Percentiles rank a stretch among this genome's conserved stretches.
These are phyloP conservation scores for Columba janthina DNA, from an alignment of 2,113 vertebrate genomes.

Conservation along the genomic window DNA sequence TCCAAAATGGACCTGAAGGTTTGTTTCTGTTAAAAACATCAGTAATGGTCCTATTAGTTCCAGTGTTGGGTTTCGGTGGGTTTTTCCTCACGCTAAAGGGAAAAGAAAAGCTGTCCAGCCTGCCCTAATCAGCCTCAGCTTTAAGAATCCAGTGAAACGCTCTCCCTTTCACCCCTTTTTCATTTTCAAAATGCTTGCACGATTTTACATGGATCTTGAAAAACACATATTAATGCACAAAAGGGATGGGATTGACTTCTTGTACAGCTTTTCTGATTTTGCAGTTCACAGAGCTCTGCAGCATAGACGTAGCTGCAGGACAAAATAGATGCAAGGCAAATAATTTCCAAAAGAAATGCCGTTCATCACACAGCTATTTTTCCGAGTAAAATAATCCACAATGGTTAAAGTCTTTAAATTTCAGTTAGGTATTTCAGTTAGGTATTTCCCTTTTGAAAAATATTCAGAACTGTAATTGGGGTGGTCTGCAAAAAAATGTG, in stretches of 20 bases:
- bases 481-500: neutral
- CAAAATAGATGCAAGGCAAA: neutral
- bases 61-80: neutral
- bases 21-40: neutral
- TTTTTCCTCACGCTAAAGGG: neutral
- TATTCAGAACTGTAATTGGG: neutral
- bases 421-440: neutral
- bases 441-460: neutral
- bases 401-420: neutral
- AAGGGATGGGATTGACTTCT: neutral
- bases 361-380: neutral
- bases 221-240: neutral
- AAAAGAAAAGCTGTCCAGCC: neutral
- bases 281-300: neutral
- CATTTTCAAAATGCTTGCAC: neutral
- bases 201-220: neutral
- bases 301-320: neutral
- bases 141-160: neutral
- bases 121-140: neutral
- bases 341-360: neutral
- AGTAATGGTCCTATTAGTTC: neutral
- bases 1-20: neutral
- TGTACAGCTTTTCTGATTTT: neutral
- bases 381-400: neutral
- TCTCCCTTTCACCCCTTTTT: neutral